A percentile compares a stretch with the other conserved stretches of the same genome.
Conservation (phyloP, 2,797 vertebrate genomes). For the Ispidina lecontei region DNA sequence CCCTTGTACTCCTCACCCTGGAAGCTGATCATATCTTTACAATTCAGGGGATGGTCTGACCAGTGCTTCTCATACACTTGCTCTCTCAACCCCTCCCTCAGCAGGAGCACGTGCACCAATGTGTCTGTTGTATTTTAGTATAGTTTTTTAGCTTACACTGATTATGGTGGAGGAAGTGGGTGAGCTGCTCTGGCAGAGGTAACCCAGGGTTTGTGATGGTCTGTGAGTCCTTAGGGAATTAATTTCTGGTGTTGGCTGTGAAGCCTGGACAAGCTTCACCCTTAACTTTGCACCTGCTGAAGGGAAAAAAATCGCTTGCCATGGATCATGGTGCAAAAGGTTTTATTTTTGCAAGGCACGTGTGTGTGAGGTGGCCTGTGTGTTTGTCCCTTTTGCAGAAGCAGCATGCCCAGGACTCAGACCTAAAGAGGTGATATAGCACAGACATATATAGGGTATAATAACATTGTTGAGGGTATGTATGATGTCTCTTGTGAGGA, state of each 20-base stretch:
- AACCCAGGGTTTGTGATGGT: background rate
- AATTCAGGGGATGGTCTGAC: background rate
- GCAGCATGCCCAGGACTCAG: fast-evolving
- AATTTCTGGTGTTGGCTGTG: background rate
- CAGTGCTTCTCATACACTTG: fast-evolving
- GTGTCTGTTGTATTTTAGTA: background rate
- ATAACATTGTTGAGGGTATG: background rate
- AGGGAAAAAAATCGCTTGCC: background rate
- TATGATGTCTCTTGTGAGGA: too few relatives aligned
- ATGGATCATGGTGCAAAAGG: background rate
- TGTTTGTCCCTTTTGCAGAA: background rate
- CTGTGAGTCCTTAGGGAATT: background rate
- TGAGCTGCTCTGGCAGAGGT: background rate
- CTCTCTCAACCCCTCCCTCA: background rate
- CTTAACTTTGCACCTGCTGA: background rate
- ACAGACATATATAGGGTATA: background rate
- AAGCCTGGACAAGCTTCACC: background rate
- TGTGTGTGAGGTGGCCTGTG: background rate
- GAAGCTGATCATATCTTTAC: background rate
- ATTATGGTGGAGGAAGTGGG: background rate
- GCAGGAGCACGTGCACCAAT: background rate
- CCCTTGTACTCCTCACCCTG: background rate
- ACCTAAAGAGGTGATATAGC: background rate
- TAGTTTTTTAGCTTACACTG: background rate
- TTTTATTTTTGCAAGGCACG: background rate